Percentiles rank a stretch among this genome's conserved stretches.
These are phyloP conservation scores for Troilus luridus DNA, from an alignment of 2,888 invertebrate species.

Conservation along the genomic window DNA sequence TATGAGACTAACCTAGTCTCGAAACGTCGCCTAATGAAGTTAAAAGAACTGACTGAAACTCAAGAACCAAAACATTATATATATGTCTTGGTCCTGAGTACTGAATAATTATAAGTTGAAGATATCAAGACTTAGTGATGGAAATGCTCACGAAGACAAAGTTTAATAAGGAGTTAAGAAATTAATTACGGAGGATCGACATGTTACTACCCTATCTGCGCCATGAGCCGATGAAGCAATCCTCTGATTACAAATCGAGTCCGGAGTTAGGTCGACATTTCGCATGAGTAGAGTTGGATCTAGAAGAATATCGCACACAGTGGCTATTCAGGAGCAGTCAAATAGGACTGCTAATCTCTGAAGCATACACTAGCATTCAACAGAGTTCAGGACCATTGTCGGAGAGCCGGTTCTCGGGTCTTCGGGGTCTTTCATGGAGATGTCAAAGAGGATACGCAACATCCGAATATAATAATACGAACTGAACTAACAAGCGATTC, in stretches of 20 bases:
- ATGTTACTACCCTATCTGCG: not conserved
- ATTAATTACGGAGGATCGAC: too few species aligned
- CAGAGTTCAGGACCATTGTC: not conserved
- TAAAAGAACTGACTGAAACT: too few species aligned
- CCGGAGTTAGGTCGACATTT: not conserved
- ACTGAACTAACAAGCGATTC: not conserved
- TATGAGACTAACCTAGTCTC: too few species aligned
- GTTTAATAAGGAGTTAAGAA: too few species aligned
- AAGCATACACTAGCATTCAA: not conserved
- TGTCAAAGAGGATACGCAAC: slow-evolving; percentile 28
- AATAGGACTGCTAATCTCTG: not conserved
- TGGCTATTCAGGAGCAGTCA: not conserved
- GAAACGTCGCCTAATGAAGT: too few species aligned
- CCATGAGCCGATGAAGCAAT: not conserved
- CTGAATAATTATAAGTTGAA: too few species aligned
- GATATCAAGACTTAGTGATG: too few species aligned
- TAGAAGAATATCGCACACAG: not conserved
- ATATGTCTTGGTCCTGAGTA: too few species aligned
- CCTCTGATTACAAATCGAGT: not conserved
- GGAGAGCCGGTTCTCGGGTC: not conserved
- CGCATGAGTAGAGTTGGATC: not conserved
- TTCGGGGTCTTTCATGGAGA: not conserved
- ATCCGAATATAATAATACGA: not conserved
- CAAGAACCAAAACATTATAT: too few species aligned
- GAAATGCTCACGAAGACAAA: too few species aligned